Conservation (phyloP, 2,888 invertebrate species). For the Drosophila macrospina region DNA sequence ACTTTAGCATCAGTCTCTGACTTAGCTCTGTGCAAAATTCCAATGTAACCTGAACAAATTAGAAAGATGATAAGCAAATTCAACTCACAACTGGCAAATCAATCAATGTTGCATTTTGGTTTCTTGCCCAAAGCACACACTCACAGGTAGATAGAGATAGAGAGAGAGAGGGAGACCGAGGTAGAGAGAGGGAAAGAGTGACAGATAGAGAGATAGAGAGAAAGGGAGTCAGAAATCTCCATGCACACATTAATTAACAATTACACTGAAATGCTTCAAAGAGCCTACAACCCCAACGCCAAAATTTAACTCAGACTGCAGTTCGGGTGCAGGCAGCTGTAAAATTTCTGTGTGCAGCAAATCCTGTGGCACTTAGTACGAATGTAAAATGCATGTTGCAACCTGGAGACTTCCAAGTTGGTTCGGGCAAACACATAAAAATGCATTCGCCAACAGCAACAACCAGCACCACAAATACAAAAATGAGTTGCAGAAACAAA, state of each 20-base stretch:
- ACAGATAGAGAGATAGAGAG: not conserved
- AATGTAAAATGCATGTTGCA: slow-evolving; percentile 74
- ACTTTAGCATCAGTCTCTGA: not conserved
- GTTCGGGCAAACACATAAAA: slow-evolving; percentile 44
- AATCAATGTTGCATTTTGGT: slow-evolving; percentile 55
- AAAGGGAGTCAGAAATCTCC: slow-evolving; percentile 26
- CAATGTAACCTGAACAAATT: slow-evolving; percentile 42
- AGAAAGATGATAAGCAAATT: slow-evolving; percentile 44
- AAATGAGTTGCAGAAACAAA: slow-evolving; percentile 24
- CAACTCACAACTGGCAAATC: slow-evolving; percentile 45
- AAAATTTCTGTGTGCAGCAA: slow-evolving; percentile 43
- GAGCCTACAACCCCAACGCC: slow-evolving; percentile 38
- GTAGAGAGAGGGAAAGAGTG: not conserved
- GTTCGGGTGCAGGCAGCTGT: slow-evolving; percentile 21
- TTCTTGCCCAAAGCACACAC: slow-evolving; percentile 9
- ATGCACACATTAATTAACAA: slow-evolving; percentile 74
- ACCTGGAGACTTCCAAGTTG: slow-evolving; percentile 16
- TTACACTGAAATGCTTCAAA: slow-evolving; percentile 73
- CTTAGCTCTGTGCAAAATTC: slow-evolving; percentile 10
- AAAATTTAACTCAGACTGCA: slow-evolving; percentile 14
- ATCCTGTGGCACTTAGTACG: slow-evolving; percentile 67
- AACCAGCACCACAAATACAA: not conserved
- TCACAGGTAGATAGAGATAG: not conserved
- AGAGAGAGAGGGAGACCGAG: not conserved
- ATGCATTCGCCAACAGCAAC: slow-evolving; percentile 26